A percentile compares a stretch with the other conserved stretches of the same genome.
phyloP scores from a whole-genome alignment of 2,797 vertebrate genomes.

The Mus minutoides region DNA sequence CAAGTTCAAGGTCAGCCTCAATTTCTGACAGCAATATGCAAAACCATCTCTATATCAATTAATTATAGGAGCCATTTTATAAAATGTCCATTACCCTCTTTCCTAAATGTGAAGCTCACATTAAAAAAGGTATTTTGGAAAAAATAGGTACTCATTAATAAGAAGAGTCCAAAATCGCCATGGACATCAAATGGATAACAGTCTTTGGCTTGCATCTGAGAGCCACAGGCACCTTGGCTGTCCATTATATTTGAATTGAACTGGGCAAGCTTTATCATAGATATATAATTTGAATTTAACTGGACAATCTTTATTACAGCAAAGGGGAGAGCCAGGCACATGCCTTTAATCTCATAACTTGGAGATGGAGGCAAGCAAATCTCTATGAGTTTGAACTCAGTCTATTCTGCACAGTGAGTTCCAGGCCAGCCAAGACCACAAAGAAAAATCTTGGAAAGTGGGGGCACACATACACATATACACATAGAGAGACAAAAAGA shows the following conservation, averaged over 20 bases:
- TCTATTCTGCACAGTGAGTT: not conserved
- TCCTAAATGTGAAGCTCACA: slow-evolving; percentile 54
- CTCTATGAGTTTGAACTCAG: not conserved
- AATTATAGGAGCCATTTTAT: slow-evolving; percentile 37
- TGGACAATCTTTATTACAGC: not conserved
- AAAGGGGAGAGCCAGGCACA: not conserved
- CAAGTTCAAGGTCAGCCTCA: slow-evolving; percentile 60
- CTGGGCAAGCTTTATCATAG: not conserved
- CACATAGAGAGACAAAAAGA: too few relatives aligned
- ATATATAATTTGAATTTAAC: not conserved
- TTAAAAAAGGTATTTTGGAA: slow-evolving; percentile 76
- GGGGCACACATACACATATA: too few relatives aligned
- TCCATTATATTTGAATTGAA: slow-evolving; percentile 54
- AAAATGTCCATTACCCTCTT: slow-evolving; percentile 35
- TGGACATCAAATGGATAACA: slow-evolving; percentile 78
- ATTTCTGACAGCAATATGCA: slow-evolving; percentile 32
- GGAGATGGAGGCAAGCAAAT: not conserved
- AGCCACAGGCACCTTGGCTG: slow-evolving; percentile 62
- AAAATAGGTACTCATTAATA: slow-evolving; percentile 81
- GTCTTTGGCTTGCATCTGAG: slow-evolving; percentile 77
- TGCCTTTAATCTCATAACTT: not conserved
- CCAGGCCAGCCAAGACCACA: not conserved
- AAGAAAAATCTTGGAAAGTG: not conserved
- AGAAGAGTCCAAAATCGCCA: slow-evolving; percentile 79
- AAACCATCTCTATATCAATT: slow-evolving; percentile 63